Conservation (phyloP, 2,888 invertebrate species). For the Perizoma affinitatum region DNA sequence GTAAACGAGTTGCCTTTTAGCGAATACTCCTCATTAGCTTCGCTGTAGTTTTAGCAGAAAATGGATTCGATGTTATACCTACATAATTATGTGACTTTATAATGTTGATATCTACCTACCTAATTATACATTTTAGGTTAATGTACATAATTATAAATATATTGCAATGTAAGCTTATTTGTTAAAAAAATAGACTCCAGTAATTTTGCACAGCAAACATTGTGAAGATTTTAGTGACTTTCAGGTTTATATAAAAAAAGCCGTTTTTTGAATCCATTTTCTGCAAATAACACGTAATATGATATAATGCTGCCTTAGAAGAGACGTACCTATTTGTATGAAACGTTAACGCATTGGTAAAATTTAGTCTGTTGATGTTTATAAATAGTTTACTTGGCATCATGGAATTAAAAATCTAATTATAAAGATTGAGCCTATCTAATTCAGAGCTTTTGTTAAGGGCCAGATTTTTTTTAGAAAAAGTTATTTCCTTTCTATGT, state of each 20-base stretch:
- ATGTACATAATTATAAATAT: too few species aligned
- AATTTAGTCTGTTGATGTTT: conserved; percentile 37
- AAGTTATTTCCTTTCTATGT: too few species aligned
- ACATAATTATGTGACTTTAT: background rate
- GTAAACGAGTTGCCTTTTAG: conserved; percentile 66
- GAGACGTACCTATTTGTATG: conserved; percentile 47
- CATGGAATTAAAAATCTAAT: conserved; percentile 8
- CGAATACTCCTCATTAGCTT: conserved; percentile 55
- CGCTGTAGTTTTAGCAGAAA: conserved; percentile 28
- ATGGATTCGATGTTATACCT: conserved; percentile 18
- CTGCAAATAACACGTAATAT: conserved; percentile 43
- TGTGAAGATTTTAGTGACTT: too few species aligned
- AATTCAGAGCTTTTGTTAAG: conserved; percentile 9
- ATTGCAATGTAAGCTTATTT: too few species aligned
- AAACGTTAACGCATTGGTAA: conserved; percentile 37
- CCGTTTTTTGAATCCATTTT: conserved; percentile 30
- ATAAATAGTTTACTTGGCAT: conserved; percentile 32
- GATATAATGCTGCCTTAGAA: conserved; percentile 63
- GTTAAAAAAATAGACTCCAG: too few species aligned
- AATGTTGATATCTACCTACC: too few species aligned
- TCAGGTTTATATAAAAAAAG: too few species aligned
- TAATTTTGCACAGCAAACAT: too few species aligned
- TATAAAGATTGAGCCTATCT: conserved; percentile 12
- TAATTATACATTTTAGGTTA: too few species aligned
- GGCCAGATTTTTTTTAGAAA: background rate